A percentile compares a stretch with the other conserved stretches of the same genome.
These are phyloP conservation scores for Babyrousa celebensis DNA, from an alignment of 2,797 vertebrate species.

Conservation along the genomic window DNA sequence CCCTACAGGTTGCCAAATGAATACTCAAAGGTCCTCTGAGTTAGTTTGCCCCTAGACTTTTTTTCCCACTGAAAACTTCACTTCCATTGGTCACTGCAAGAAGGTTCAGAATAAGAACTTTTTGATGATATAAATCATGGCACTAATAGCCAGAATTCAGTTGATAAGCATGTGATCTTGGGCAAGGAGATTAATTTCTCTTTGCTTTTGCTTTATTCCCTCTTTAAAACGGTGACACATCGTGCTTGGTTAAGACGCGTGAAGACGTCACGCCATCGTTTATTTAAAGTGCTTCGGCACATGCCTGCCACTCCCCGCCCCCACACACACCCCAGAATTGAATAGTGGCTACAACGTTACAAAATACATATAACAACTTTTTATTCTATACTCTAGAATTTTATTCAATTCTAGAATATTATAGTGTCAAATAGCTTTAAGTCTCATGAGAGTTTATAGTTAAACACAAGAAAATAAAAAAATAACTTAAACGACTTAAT, in stretches of 20 bases:
- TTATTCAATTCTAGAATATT: neutral
- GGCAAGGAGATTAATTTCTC: neutral
- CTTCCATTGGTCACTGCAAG: neutral
- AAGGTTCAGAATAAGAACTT: neutral
- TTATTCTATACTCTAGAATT: neutral
- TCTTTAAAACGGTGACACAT: conserved; percentile 55
- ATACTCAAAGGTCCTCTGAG: neutral
- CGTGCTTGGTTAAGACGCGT: neutral
- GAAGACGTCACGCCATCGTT: conserved; percentile 2
- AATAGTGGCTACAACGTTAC: conserved; percentile 17
- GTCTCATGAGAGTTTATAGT: conserved; percentile 7
- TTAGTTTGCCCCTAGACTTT: neutral
- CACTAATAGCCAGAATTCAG: neutral
- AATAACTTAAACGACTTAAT: neutral
- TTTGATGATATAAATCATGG: neutral
- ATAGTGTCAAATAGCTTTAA: neutral
- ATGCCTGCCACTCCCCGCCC: neutral
- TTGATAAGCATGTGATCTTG: neutral
- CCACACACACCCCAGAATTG: neutral
- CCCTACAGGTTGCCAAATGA: neutral
- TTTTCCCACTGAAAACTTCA: neutral
- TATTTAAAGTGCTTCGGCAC: conserved; percentile 23
- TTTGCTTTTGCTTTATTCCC: neutral
- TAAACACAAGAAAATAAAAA: conserved; percentile 13
- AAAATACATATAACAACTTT: conserved; percentile 1